phyloP scores from a whole-genome alignment of 2,888 invertebrate genomes.

The Sphaerophoria rueppellii region DNA sequence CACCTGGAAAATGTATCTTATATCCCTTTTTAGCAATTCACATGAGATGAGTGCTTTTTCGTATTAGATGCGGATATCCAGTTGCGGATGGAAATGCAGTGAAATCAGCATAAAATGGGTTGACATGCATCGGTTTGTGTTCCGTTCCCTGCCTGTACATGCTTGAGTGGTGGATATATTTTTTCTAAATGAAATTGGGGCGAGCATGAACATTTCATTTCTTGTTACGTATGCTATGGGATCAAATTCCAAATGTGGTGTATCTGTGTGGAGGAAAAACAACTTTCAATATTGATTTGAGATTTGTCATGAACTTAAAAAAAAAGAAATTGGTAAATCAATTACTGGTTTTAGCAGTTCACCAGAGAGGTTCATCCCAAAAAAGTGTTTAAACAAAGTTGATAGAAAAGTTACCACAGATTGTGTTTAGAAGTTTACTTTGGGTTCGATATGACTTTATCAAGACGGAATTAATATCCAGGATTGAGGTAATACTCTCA shows the following conservation, averaged over 20 bases:
- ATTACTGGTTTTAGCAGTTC: background rate
- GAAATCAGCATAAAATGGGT: conserved; percentile 57
- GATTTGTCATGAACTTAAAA: background rate
- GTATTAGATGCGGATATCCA: conserved; percentile 19
- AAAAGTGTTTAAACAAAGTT: too few species aligned
- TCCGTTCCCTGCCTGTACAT: conserved; percentile 3
- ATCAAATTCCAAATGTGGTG: background rate
- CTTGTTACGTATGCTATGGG: conserved; percentile 3
- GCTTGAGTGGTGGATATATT: background rate
- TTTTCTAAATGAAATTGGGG: background rate
- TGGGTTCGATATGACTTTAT: too few species aligned
- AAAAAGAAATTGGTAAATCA: background rate
- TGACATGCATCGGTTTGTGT: conserved; percentile 12
- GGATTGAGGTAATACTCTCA: too few species aligned
- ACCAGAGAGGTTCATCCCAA: background rate
- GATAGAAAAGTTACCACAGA: too few species aligned
- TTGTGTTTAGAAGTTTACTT: too few species aligned
- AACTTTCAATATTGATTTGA: conserved; percentile 11
- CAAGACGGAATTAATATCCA: too few species aligned
- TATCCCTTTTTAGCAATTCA: conserved; percentile 32
- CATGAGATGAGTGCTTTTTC: background rate
- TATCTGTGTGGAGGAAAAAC: background rate
- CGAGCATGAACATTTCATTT: conserved; percentile 15
- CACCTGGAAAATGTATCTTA: conserved; percentile 25
- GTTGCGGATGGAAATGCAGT: too few species aligned